Conservation (phyloP, 2,113 vertebrate genomes). For the Ceyx melanurus region DNA sequence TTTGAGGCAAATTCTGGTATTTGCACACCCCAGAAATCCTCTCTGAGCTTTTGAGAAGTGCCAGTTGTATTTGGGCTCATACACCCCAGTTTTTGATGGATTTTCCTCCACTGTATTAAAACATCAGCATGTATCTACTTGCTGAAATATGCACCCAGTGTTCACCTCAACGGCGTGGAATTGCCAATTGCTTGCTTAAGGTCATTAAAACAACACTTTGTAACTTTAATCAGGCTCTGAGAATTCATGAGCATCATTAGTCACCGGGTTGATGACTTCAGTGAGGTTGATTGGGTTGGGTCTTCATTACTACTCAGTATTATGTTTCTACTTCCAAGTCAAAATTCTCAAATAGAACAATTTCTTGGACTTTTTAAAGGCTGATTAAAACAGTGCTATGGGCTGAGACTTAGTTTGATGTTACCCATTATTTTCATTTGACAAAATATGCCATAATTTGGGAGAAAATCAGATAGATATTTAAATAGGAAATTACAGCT, state of each 20-base stretch:
- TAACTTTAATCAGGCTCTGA: conserved; percentile 50
- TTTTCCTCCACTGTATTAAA: neutral
- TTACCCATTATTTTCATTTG: conserved; percentile 33
- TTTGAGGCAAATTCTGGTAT: neutral
- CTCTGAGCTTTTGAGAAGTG: neutral
- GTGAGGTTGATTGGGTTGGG: conserved; percentile 52
- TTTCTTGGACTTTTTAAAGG: conserved; percentile 33
- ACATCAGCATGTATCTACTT: neutral
- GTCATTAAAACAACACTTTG: conserved; percentile 53
- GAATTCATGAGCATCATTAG: conserved; percentile 51
- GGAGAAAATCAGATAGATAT: conserved; percentile 3
- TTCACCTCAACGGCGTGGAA: conserved; percentile 5
- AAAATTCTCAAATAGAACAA: conserved; percentile 57
- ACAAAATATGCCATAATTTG: conserved; percentile 41
- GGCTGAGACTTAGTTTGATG: conserved; percentile 27
- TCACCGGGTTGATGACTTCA: conserved; percentile 46
- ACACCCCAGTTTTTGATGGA: neutral
- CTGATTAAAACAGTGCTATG: conserved; percentile 56
- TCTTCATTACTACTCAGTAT: conserved; percentile 45
- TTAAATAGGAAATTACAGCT: conserved; percentile 20
- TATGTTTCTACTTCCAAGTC: conserved; percentile 49
- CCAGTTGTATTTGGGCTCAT: neutral
- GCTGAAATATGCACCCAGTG: neutral
- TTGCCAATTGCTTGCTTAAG: conserved; percentile 23
- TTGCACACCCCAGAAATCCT: neutral